Conservation (phyloP, 2,113 vertebrate genomes). For the Corythoichthys intestinalis region DNA sequence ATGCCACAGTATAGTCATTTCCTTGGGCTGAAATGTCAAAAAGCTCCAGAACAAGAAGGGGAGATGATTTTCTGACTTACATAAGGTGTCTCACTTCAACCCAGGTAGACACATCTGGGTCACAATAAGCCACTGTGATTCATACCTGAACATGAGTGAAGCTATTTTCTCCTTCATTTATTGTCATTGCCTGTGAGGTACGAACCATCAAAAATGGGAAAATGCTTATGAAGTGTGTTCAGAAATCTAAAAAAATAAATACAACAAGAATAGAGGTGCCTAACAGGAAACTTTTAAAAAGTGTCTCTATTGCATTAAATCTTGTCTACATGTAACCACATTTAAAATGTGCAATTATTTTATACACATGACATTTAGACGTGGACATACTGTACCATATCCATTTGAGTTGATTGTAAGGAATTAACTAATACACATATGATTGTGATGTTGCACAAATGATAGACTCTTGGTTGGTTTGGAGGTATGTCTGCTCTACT, state of each 20-base stretch:
- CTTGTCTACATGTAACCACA: neutral
- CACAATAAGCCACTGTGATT: constrained; percentile 18
- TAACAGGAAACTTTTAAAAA: neutral
- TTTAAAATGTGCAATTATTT: neutral
- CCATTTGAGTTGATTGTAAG: neutral
- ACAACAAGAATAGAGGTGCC: neutral
- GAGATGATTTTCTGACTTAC: constrained; percentile 24
- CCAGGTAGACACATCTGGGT: constrained; percentile 38
- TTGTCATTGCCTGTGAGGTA: neutral
- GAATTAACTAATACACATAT: too few species aligned
- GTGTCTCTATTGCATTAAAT: neutral
- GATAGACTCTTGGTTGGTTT: too few species aligned
- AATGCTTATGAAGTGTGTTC: neutral
- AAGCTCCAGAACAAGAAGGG: constrained; percentile 20
- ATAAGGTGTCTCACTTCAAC: constrained; percentile 29
- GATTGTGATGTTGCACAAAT: too few species aligned
- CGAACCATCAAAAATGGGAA: constrained; percentile 3
- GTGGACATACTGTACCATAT: neutral
- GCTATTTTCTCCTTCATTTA: neutral
- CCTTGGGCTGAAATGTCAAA: constrained; percentile 69
- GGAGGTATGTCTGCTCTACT: too few species aligned
- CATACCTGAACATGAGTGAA: constrained; percentile 9
- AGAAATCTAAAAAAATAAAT: neutral
- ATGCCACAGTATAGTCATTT: constrained; percentile 65
- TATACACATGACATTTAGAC: neutral